These are phyloP conservation scores for Cinara cedri DNA, from an alignment of 2,888 invertebrate genomes.

Conservation along the genomic window DNA sequence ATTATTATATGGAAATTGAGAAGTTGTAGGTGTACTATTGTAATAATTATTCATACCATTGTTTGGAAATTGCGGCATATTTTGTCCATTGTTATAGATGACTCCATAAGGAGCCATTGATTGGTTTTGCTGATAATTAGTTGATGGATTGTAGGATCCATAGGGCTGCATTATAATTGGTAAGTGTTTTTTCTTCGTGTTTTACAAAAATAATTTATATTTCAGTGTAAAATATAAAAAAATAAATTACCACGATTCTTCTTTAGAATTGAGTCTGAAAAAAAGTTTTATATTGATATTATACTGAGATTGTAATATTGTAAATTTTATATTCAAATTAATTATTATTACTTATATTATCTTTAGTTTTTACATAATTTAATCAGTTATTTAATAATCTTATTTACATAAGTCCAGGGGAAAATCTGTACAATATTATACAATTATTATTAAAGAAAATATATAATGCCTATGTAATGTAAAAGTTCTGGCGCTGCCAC, in stretches of 20 bases:
- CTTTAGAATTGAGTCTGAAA: conserved; percentile 15
- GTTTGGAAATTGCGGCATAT: neutral
- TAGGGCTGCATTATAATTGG: neutral
- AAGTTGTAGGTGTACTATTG: neutral
- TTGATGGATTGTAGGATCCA: neutral
- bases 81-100: neutral
- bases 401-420: too few relatives aligned
- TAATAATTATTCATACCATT: conserved; percentile 22
- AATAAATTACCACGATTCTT: neutral
- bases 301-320: neutral
- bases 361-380: too few relatives aligned
- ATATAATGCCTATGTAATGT: too few relatives aligned
- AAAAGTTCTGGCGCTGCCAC: too few relatives aligned
- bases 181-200: neutral
- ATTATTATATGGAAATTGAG: conserved; percentile 4
- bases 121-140: conserved; percentile 17
- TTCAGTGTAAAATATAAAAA: neutral
- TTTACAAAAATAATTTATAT: neutral
- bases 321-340: neutral
- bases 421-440: too few relatives aligned
- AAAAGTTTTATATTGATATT: conserved; percentile 9
- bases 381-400: too few relatives aligned
- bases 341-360: neutral
- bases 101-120: neutral
- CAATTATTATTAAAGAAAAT: too few relatives aligned